Evolutionary conservation across 30 jellyfish, hydroid and myxozoan species (phyloP).

Genomic region (Hydractinia echinata): DNA sequence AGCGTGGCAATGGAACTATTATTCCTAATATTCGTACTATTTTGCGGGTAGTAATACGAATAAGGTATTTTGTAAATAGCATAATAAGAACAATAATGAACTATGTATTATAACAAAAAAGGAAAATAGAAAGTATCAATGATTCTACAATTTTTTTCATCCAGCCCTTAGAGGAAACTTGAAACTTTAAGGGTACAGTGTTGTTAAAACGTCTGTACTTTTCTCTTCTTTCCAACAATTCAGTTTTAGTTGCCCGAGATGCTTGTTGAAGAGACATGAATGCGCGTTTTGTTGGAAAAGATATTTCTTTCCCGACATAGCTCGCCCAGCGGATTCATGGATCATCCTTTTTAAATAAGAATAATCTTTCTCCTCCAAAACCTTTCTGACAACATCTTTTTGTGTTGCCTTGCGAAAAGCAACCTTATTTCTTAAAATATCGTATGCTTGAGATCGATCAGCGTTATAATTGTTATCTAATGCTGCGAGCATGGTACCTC

Average conservation of each 20-base stretch:
- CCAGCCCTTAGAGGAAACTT: too few relatives aligned
- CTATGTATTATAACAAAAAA: too few relatives aligned
- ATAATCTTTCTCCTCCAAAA: neutral
- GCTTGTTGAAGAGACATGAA: conserved; percentile 3
- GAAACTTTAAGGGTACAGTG: too few relatives aligned
- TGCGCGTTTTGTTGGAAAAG: neutral
- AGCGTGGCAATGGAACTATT: neutral
- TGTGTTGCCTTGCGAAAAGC: neutral
- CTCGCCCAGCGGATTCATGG: neutral
- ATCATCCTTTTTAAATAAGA: neutral
- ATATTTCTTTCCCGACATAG: neutral
- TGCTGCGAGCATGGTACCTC: too few relatives aligned
- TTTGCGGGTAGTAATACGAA: too few relatives aligned
- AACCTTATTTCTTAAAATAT: neutral
- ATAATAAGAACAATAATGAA: too few relatives aligned
- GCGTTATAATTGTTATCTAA: too few relatives aligned
- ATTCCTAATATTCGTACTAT: too few relatives aligned
- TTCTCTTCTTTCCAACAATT: neutral
- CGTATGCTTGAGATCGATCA: neutral
- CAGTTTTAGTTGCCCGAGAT: neutral
- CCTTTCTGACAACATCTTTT: conserved; percentile 1
- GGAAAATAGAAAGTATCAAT: too few relatives aligned
- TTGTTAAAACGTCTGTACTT: neutral
- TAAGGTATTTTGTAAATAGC: too few relatives aligned
- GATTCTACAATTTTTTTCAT: too few relatives aligned